Percentiles rank a stretch among this genome's conserved stretches.
phyloP scores from a whole-genome alignment of 2,888 invertebrate species.

The Leptura quadrifasciata region DNA sequence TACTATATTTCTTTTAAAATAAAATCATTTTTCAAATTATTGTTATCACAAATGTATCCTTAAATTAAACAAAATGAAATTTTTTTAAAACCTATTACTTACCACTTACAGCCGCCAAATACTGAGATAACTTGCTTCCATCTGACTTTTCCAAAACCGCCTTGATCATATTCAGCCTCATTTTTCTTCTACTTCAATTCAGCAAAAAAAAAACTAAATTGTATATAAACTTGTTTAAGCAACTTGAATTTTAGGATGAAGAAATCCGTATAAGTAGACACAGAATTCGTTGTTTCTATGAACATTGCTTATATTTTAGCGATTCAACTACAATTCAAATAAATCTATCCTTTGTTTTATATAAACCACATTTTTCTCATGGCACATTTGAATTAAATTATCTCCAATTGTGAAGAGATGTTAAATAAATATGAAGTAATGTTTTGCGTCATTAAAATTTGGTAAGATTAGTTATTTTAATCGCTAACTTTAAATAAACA shows the following conservation, averaged over 20 bases:
- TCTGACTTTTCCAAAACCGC: neutral
- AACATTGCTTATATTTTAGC: neutral
- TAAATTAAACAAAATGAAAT: neutral
- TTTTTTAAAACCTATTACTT: neutral
- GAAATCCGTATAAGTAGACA: neutral
- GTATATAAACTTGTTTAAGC: neutral
- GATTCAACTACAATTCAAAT: neutral
- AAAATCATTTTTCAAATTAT: too few relatives aligned
- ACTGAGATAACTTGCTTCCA: neutral
- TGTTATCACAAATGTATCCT: neutral
- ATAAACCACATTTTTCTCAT: neutral
- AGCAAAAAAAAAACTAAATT: neutral
- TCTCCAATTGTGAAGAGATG: neutral
- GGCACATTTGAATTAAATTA: neutral
- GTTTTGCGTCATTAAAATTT: neutral
- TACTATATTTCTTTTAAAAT: too few relatives aligned
- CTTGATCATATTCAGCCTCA: neutral
- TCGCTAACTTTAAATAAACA: neutral
- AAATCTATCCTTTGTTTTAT: neutral
- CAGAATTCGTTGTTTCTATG: neutral
- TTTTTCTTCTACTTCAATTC: constrained; percentile 56
- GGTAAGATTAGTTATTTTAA: neutral
- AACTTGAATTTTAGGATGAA: neutral
- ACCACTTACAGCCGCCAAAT: neutral
- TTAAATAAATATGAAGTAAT: neutral